A percentile compares a stretch with the other conserved stretches of the same genome.
These are phyloP conservation scores for Drosophila monieri DNA, from an alignment of 2,888 invertebrate genomes.

Conservation along the genomic window DNA sequence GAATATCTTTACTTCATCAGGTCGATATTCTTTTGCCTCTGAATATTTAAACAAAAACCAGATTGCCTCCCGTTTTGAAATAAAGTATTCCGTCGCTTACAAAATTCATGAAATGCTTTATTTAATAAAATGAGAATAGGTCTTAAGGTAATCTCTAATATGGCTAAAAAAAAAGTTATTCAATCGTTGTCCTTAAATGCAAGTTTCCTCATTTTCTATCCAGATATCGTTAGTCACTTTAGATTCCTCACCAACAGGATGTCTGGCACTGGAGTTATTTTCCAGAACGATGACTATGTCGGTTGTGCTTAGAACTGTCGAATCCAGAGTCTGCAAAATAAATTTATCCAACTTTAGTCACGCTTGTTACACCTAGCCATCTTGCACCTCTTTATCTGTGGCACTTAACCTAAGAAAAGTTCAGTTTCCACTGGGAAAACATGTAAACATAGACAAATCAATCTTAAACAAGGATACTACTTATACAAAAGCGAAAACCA, in stretches of 20 bases:
- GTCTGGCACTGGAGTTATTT: slow-evolving; percentile 76
- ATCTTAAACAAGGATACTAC: slow-evolving; percentile 11
- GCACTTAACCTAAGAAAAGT: not conserved
- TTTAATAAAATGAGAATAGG: not conserved
- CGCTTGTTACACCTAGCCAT: not conserved
- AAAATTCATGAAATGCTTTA: slow-evolving; percentile 4
- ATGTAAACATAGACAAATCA: slow-evolving; percentile 8
- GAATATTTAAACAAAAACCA: not conserved
- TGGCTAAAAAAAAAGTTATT: not conserved
- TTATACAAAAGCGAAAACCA: slow-evolving; percentile 7
- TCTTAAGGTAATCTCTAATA: slow-evolving; percentile 3
- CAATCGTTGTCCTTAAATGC: slow-evolving; percentile 60
- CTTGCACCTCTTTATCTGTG: slow-evolving; percentile 1
- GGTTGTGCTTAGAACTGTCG: slow-evolving; percentile 69
- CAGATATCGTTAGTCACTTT: slow-evolving; percentile 72
- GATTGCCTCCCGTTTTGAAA: not conserved
- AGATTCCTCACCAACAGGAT: slow-evolving; percentile 74
- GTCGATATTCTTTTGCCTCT: not conserved
- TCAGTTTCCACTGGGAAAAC: slow-evolving; percentile 1
- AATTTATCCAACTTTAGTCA: not conserved
- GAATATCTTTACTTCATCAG: not conserved
- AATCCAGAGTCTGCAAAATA: slow-evolving; percentile 61
- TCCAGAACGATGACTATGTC: slow-evolving; percentile 82
- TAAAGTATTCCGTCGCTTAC: not conserved
- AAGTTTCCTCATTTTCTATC: slow-evolving; percentile 80